Conservation (phyloP, 1,140 invertebrate genomes). For the Hesperophylax magnus region DNA sequence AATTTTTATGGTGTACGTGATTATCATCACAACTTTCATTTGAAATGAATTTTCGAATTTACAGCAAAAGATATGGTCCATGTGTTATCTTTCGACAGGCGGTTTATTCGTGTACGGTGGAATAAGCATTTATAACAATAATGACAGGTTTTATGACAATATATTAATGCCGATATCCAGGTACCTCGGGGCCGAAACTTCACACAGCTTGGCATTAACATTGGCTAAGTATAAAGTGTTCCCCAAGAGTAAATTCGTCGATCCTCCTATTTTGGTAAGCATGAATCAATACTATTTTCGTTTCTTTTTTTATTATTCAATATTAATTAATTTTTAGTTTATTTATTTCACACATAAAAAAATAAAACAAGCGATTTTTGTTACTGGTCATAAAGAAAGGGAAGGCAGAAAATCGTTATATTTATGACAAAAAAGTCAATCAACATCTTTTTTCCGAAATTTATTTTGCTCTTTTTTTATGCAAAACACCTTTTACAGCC, state of each 20-base stretch:
- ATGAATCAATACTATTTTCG: too few species aligned
- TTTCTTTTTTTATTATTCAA: too few species aligned
- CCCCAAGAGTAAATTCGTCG: conserved; percentile 72
- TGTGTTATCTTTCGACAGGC: conserved; percentile 72
- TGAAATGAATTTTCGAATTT: conserved; percentile 58
- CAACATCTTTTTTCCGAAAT: too few species aligned
- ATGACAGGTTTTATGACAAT: conserved; percentile 85
- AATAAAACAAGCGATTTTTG: too few species aligned
- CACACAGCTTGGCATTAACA: conserved; percentile 83
- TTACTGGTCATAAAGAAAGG: too few species aligned
- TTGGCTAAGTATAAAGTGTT: conserved; percentile 83
- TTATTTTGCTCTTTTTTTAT: too few species aligned
- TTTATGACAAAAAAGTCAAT: too few species aligned
- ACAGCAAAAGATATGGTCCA: conserved; percentile 72
- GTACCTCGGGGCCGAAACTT: conserved; percentile 80
- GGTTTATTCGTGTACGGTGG: conserved; percentile 75
- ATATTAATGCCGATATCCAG: conserved; percentile 80
- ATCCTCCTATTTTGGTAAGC: conserved; percentile 76
- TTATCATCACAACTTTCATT: neutral
- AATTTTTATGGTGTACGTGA: too few species aligned
- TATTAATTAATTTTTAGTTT: neutral
- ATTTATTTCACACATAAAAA: conserved; percentile 2
- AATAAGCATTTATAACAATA: conserved; percentile 77
- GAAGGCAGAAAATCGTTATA: too few species aligned
- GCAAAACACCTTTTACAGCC: too few species aligned